Evolutionary conservation across 2,797 vertebrate genomes (phyloP).

Genomic region (Manis javanica): DNA sequence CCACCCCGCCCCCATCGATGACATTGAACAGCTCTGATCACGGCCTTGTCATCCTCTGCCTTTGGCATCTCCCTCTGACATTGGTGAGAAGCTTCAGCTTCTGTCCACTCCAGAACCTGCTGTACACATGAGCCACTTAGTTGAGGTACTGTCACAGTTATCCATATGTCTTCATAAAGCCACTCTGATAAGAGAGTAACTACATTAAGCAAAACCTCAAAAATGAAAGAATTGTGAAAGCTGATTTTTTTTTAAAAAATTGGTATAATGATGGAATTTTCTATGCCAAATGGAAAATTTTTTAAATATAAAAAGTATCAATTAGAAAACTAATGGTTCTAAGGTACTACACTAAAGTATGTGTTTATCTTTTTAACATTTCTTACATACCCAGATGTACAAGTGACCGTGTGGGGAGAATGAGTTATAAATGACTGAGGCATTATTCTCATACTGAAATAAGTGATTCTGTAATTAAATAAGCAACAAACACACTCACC

Average conservation of each 20-base stretch:
- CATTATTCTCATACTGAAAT: not conserved
- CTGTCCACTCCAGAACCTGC: too few species aligned
- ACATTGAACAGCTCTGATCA: too few species aligned
- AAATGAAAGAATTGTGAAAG: not conserved
- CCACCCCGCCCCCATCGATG: too few species aligned
- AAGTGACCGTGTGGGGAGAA: not conserved
- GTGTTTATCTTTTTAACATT: not conserved
- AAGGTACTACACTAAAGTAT: not conserved
- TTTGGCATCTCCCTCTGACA: too few species aligned
- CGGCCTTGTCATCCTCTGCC: not conserved
- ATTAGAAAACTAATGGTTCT: not conserved
- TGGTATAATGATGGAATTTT: not conserved
- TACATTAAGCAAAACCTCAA: not conserved
- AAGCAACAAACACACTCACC: not conserved
- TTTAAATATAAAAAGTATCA: not conserved
- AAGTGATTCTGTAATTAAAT: not conserved
- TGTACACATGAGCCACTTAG: too few species aligned
- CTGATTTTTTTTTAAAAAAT: not conserved
- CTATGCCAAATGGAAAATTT: not conserved
- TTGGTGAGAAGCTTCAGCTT: not conserved
- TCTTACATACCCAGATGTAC: not conserved
- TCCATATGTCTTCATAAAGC: not conserved
- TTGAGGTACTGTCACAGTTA: not conserved
- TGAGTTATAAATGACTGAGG: not conserved
- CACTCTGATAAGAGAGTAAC: not conserved